Conservation (phyloP, 2,797 vertebrate species). For the Tinamus major region DNA sequence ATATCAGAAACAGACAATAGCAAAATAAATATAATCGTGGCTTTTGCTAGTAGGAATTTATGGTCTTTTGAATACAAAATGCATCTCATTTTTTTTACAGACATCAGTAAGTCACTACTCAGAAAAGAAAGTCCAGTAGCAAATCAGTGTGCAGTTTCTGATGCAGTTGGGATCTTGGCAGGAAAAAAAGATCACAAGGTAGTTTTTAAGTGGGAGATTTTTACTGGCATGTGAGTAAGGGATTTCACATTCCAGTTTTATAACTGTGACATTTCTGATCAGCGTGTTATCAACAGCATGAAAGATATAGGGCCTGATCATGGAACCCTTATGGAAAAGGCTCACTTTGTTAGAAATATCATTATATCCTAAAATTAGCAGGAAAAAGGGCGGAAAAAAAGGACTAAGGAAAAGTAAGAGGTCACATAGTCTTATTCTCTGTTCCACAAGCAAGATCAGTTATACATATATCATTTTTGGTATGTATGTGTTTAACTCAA, state of each 20-base stretch:
- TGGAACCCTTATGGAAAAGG: conserved; percentile 27
- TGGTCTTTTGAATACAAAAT: conserved; percentile 1
- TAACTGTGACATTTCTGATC: conserved; percentile 26
- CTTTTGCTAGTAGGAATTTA: conserved; percentile 8
- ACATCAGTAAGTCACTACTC: not conserved
- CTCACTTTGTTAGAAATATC: conserved; percentile 22
- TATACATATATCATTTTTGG: not conserved
- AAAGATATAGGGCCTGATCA: conserved; percentile 30
- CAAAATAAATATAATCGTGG: not conserved
- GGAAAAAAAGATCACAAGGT: conserved; percentile 34
- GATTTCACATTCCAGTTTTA: conserved; percentile 45
- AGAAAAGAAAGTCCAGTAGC: conserved; percentile 12
- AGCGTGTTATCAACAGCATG: not conserved
- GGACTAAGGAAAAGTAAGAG: not conserved
- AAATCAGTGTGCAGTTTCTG: conserved; percentile 36
- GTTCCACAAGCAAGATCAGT: conserved; percentile 17
- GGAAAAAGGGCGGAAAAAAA: conserved; percentile 28
- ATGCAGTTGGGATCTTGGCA: conserved; percentile 31
- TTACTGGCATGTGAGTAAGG: conserved; percentile 45
- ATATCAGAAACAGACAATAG: not conserved
- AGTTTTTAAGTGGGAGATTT: conserved; percentile 46
- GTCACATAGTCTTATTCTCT: not conserved
- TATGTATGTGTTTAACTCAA: not conserved
- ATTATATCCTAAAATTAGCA: conserved; percentile 10
- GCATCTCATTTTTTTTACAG: conserved; percentile 27